Conservation (phyloP, 2,888 invertebrate species). For the Galerucella nymphaeae region DNA sequence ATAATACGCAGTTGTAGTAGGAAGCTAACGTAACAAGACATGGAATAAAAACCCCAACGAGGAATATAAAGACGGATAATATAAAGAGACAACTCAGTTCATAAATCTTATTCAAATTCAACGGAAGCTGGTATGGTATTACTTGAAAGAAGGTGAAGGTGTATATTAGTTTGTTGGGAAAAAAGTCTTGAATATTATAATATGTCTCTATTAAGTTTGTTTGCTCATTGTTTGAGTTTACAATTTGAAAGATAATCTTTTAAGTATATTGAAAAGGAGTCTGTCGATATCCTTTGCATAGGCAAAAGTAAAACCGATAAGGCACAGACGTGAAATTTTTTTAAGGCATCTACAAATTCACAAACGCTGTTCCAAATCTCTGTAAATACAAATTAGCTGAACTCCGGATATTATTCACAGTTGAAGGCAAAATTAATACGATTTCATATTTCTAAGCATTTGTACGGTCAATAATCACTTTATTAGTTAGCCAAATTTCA, state of each 20-base stretch:
- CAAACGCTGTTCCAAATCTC: too few species aligned
- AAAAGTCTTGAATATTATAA: neutral
- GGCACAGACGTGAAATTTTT: too few species aligned
- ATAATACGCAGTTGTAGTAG: neutral
- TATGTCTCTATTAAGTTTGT: neutral
- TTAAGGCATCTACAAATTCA: too few species aligned
- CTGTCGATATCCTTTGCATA: too few species aligned
- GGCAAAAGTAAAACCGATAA: too few species aligned
- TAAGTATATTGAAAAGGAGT: too few species aligned
- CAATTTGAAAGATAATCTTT: neutral
- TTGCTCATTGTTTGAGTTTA: neutral
- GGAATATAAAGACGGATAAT: constrained; percentile 4
- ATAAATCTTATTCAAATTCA: constrained; percentile 2
- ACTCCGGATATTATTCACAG: too few species aligned
- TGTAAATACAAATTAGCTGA: too few species aligned
- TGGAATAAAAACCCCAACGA: neutral
- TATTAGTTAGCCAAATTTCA: constrained; percentile 34
- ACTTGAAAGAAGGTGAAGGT: neutral
- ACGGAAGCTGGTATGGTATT: neutral
- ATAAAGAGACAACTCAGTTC: neutral
- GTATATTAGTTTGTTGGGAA: neutral
- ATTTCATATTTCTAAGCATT: neutral
- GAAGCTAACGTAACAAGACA: neutral
- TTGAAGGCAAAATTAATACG: neutral
- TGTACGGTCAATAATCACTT: constrained; percentile 34